Percentiles rank a stretch among this genome's conserved stretches.
Evolutionary conservation across 2,113 vertebrate species (phyloP).

Genomic region (Spheniscus mendiculus): DNA sequence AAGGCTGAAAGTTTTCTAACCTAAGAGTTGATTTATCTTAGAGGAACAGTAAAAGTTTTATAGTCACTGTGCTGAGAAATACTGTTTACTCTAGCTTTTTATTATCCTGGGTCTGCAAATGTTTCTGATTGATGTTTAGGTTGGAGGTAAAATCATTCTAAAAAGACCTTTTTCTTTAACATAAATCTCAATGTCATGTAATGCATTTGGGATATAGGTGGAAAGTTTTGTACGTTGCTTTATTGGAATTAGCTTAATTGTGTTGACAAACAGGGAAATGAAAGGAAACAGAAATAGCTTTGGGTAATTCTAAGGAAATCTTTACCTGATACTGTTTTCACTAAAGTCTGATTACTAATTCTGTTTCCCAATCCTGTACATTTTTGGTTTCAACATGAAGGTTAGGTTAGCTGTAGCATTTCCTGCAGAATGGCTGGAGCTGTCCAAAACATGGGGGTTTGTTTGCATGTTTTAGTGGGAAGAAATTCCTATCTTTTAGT

Average conservation of each 20-base stretch:
- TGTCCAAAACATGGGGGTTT: not conserved
- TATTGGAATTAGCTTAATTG: not conserved
- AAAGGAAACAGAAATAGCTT: not conserved
- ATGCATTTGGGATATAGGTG: not conserved
- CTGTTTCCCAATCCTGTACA: not conserved
- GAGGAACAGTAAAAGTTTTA: constrained; percentile 28
- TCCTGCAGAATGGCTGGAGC: not conserved
- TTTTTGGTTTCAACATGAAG: not conserved
- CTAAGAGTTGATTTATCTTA: not conserved
- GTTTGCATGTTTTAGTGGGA: not conserved
- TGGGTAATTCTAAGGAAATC: not conserved
- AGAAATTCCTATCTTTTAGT: not conserved
- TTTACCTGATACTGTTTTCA: not conserved
- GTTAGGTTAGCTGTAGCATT: not conserved
- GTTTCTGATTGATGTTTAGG: not conserved
- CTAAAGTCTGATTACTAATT: not conserved
- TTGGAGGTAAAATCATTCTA: not conserved
- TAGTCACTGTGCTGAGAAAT: not conserved
- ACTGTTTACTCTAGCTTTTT: not conserved
- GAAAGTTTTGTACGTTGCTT: not conserved
- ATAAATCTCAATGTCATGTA: not conserved
- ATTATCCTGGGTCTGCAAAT: not conserved
- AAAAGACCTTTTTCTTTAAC: not conserved
- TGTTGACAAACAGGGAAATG: not conserved
- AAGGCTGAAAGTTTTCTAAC: not conserved